Base-by-base conservation (phyloP, 1,140 invertebrate species). In the Bombus confusus region DNA sequence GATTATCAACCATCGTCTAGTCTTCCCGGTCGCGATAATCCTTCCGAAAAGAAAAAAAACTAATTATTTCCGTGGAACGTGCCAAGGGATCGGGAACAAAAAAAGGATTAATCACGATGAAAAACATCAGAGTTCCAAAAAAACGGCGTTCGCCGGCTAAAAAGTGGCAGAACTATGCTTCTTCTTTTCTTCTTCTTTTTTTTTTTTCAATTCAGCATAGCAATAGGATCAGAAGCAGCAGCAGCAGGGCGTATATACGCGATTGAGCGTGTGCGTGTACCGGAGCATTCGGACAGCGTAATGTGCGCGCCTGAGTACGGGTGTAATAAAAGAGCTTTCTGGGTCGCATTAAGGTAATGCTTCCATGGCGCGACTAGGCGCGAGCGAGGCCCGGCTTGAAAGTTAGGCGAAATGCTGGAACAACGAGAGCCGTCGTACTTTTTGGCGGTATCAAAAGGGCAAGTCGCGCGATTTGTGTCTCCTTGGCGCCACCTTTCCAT, bases 281-380 rank as follows among this genome's bases (percentile, higher is more conserved):
- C 52, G 34, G 18, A 28, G 57, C 59, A 81, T 80, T 85, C 83
- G 71, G n/a, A 10, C 79, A 59, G 37, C 72, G 66, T 85, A 81
- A 85, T 85, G 75, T 83, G 85, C 74, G 83, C 87, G 86, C 82
- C 76, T n/a, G 66, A 84, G 80, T 80, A 74, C 86, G 39, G 74
- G 77, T 86, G 88, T 92, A 93, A 93, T 93, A 94, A 95, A 94
- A 94, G 93, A 92, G 93, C 90, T 94, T 95, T 94, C 92, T 93
- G 89, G 93, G 93, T 93, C 91, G 91, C 93, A 94, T 95, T 94
- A 94, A 92, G 93, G 91, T 94, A 94, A 94, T 94, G 92, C 92
- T 87, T 93, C 92, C 90, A 91, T 92, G 91, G 90, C 91, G 91
- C 86, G 88, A 88, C 85, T 90, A 84, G 59, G 78, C 75, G 64